Evolutionary conservation across 1,140 invertebrate species (phyloP).

Genomic region (Pseudomyrmex flavicornis): DNA sequence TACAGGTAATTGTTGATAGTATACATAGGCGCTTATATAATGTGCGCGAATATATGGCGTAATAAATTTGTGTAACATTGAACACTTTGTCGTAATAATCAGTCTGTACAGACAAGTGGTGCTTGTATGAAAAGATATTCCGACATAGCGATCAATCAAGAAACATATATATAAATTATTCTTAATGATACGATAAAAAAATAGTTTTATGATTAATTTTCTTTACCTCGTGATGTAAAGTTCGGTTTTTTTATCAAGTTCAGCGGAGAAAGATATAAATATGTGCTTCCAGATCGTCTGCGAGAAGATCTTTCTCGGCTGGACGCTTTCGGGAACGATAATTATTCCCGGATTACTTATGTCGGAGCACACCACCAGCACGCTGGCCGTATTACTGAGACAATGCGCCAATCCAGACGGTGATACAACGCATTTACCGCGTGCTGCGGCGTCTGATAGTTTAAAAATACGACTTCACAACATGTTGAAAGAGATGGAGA

Average conservation of each 20-base stretch:
- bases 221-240: not conserved
- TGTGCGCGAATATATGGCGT: too few relatives aligned
- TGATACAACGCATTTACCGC: slow-evolving; percentile 80
- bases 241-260: not conserved
- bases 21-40: too few relatives aligned
- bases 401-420: slow-evolving; percentile 86
- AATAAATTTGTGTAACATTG: too few relatives aligned
- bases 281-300: slow-evolving; percentile 85
- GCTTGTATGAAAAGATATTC: too few relatives aligned
- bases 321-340: slow-evolving; percentile 87
- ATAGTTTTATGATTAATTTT: not conserved
- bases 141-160: too few relatives aligned
- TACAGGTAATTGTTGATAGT: slow-evolving; percentile 83
- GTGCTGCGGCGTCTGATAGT: slow-evolving; percentile 80
- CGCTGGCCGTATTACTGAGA: slow-evolving; percentile 85
- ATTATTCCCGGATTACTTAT: slow-evolving; percentile 87
- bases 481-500: slow-evolving; percentile 84
- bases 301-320: slow-evolving; percentile 88
- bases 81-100: too few relatives aligned
- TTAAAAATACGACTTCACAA: slow-evolving; percentile 84
- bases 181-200: slow-evolving; percentile 1
- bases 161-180: not conserved
- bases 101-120: too few relatives aligned
- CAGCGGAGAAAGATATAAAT: not conserved
- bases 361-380: slow-evolving; percentile 86